These are phyloP conservation scores for Lepus oiostolus DNA, from an alignment of 2,797 vertebrate genomes.

Conservation along the genomic window DNA sequence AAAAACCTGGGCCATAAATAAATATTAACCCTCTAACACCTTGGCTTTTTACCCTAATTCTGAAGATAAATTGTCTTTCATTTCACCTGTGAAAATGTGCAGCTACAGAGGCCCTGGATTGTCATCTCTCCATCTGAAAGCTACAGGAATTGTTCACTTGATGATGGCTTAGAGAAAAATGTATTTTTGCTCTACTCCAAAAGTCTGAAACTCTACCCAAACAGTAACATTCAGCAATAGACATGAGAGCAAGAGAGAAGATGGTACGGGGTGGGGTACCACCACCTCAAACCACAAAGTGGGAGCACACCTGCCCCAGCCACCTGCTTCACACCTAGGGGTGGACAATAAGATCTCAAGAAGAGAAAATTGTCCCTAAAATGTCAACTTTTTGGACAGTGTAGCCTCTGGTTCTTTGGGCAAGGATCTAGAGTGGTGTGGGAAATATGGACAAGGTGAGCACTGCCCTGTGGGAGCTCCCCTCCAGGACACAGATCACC, in stretches of 20 bases:
- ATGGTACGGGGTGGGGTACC: neutral
- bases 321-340: neutral
- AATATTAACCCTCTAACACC: neutral
- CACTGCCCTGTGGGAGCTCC: neutral
- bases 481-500: fast-evolving
- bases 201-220: neutral
- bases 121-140: neutral
- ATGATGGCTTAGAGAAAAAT: neutral
- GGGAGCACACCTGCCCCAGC: neutral
- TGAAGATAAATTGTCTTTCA: neutral
- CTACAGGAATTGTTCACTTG: neutral
- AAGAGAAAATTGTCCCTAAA: neutral
- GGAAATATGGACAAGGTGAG: neutral
- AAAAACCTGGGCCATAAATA: constrained; percentile 30
- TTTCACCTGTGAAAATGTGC: neutral
- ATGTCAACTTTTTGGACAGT: neutral
- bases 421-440: neutral
- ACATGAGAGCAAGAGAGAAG: neutral
- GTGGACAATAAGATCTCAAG: neutral
- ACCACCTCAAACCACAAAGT: neutral
- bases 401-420: neutral
- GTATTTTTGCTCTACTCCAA: neutral
- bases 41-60: constrained; percentile 24
- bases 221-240: neutral
- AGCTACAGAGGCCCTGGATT: neutral